Conservation (phyloP, 1,140 invertebrate species). For the Nomia melanderi region DNA sequence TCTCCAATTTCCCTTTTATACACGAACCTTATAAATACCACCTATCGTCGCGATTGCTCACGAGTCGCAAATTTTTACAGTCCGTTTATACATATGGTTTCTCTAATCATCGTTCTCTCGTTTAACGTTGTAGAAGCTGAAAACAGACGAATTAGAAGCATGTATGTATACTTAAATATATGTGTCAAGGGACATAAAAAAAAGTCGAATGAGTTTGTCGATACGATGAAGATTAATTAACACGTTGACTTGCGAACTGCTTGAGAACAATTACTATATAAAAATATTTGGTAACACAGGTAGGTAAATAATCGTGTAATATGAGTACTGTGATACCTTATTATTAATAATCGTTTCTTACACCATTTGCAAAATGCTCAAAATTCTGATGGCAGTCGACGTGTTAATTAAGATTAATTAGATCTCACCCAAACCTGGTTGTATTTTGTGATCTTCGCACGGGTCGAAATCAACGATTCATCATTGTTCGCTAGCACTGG, state of each 20-base stretch:
- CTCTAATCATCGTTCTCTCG: conserved; percentile 4
- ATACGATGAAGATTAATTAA: too few relatives aligned
- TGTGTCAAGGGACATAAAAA: conserved; percentile 17
- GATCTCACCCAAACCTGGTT: conserved; percentile 39
- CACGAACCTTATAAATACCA: conserved; percentile 35
- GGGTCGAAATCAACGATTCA: conserved; percentile 33
- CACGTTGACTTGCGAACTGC: too few relatives aligned
- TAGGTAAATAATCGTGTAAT: too few relatives aligned
- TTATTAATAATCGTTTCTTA: too few relatives aligned
- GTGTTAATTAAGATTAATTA: too few relatives aligned
- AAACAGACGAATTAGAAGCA: conserved; percentile 20
- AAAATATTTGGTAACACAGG: too few relatives aligned
- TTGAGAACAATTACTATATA: too few relatives aligned
- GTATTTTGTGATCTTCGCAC: conserved; percentile 29
- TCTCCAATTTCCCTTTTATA: conserved; percentile 54
- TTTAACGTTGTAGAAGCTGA: conserved; percentile 14
- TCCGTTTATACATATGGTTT: conserved; percentile 27
- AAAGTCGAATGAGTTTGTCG: conserved; percentile 27
- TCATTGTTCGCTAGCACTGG: conserved; percentile 76
- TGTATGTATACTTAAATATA: conserved; percentile 5
- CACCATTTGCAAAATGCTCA: too few relatives aligned
- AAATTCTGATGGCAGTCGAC: too few relatives aligned
- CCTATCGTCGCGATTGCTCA: conserved; percentile 30
- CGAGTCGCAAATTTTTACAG: conserved; percentile 22
- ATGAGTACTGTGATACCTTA: too few relatives aligned